These are phyloP conservation scores for Bembecia ichneumoniformis DNA, from an alignment of 2,888 invertebrate species.

Conservation along the genomic window DNA sequence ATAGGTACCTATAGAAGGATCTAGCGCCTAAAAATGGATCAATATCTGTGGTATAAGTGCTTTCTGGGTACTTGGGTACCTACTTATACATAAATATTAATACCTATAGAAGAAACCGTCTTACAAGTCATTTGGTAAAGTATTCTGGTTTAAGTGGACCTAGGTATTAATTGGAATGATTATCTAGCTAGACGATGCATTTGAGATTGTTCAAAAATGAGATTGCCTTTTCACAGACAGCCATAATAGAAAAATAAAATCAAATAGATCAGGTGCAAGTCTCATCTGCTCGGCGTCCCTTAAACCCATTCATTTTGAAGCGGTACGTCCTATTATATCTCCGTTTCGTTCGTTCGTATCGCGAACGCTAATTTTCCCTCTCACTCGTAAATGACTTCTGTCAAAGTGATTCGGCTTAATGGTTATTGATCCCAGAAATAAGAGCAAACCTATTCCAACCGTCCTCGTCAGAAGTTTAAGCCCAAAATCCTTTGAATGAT, in stretches of 20 bases:
- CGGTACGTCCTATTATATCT: conserved; percentile 25
- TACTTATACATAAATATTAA: too few relatives aligned
- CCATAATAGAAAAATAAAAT: conserved; percentile 24
- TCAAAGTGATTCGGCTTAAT: conserved; percentile 57
- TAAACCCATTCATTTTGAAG: conserved; percentile 34
- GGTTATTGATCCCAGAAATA: conserved; percentile 57
- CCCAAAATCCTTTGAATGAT: conserved; percentile 16
- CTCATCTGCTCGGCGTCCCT: conserved; percentile 46
- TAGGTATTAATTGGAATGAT: too few relatives aligned
- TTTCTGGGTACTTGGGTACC: too few relatives aligned
- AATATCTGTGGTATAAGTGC: too few relatives aligned
- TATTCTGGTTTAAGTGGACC: too few relatives aligned
- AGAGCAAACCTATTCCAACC: conserved; percentile 5
- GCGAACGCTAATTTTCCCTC: conserved; percentile 24
- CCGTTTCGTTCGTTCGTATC: conserved; percentile 30
- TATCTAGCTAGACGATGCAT: too few relatives aligned
- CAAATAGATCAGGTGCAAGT: conserved; percentile 36
- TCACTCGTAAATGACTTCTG: conserved; percentile 49
- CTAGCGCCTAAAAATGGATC: too few relatives aligned
- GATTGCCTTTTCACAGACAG: neutral
- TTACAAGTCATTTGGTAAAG: too few relatives aligned
- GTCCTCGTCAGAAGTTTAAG: conserved; percentile 13
- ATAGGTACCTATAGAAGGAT: too few relatives aligned
- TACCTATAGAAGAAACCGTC: too few relatives aligned
- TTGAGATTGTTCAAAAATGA: neutral